Conservation (phyloP, 2,113 vertebrate genomes). For the Herpailurus yagouaroundi region DNA sequence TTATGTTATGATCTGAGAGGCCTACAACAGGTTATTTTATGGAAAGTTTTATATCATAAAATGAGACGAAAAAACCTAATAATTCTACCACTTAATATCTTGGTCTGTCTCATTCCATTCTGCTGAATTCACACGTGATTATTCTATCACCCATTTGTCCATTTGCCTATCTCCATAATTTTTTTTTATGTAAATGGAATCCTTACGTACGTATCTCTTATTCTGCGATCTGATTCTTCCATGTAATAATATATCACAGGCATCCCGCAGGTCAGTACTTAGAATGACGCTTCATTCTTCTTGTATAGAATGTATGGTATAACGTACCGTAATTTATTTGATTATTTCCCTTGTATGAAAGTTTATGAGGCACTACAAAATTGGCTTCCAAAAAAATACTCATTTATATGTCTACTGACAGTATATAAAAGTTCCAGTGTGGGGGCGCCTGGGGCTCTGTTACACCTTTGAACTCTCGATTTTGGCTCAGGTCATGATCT, state of each 20-base stretch:
- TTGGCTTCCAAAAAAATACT: neutral
- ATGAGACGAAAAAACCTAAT: neutral
- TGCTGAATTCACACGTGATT: neutral
- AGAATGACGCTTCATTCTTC: neutral
- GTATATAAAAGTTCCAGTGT: neutral
- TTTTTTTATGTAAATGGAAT: neutral
- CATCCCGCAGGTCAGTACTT: neutral
- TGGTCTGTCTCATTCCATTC: neutral
- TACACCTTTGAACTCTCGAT: too few relatives aligned
- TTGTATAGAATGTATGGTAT: neutral
- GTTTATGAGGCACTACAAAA: neutral
- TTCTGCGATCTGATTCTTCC: neutral
- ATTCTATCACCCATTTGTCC: neutral
- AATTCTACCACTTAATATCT: too few relatives aligned
- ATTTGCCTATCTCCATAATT: neutral
- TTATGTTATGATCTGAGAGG: neutral
- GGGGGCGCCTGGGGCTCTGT: too few relatives aligned
- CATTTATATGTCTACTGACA: neutral
- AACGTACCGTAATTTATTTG: neutral
- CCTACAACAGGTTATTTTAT: neutral
- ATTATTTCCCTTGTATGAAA: neutral
- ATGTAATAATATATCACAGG: neutral
- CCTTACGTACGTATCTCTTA: neutral
- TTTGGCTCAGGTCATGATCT: too few relatives aligned
- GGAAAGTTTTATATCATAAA: neutral